Base-by-base conservation (phyloP, 2,797 vertebrate species). In the Phalloptychus januarius region DNA sequence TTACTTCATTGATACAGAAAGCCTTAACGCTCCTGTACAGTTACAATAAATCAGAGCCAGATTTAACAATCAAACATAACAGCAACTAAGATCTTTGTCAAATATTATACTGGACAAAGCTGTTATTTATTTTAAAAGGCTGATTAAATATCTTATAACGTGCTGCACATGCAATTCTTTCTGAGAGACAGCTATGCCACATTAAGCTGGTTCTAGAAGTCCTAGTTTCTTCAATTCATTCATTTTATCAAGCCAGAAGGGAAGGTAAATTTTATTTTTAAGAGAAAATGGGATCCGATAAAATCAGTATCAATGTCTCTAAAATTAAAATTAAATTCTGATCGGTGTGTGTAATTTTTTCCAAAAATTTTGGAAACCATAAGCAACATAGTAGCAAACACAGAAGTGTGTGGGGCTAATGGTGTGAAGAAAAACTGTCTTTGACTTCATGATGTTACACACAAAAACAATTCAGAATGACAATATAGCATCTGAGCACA, bases 401-500 rank as follows among this genome's bases (percentile, higher is more conserved):
- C 75, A 84, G 71, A 74, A 61, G 77, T 75, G 50, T 65, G 86
- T 74, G 67, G 42, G 67, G 67, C 40, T 71, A 83, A 38, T 82
- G 82, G 76, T 40, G 86, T 81, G 79, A 80, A 45, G 73, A 45
- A 77, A 75, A 75, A 75, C 78, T 10, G 42, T 25, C 23, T 63
- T 56, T 18, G 44, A 72, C 67, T 71, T 52, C 45, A 52, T 79
- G 72, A 56, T n/a, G 63, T 54, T 72, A 72, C 46, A 80, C 79
- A 86, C 85, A 86, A 74, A 90, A 56, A 86, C 71, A 86, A 78
- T 23, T 71, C 13, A 91, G 46, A 73, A 58, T 90, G 80, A 91
- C 87, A 86, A 28, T 81, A 12, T 67, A 42, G 28, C 31, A 42
- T 42, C 52, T 42, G n/a, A 46, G 71, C 23, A 48, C 33, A 38